These are phyloP conservation scores for Babylonia areolata DNA, from an alignment of 1,140 invertebrate genomes.

Conservation along the genomic window DNA sequence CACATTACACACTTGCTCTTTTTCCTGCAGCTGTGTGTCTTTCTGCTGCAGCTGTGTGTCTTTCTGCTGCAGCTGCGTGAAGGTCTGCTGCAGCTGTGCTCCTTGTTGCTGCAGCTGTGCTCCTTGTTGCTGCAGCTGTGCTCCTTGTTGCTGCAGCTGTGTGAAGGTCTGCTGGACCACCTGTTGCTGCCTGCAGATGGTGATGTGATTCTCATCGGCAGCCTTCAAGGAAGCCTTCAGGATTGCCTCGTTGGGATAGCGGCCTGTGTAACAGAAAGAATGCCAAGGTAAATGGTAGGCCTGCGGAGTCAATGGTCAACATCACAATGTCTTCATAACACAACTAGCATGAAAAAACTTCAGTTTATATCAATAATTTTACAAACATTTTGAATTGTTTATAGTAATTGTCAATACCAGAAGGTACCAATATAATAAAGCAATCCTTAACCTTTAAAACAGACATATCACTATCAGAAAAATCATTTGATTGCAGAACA, in stretches of 20 bases:
- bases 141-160: not conserved
- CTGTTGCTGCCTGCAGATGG: conserved; percentile 23
- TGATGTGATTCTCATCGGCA: conserved; percentile 16
- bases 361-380: not conserved
- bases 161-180: not conserved
- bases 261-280: not conserved
- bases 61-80: not conserved
- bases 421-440: too few species aligned
- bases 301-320: not conserved
- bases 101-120: conserved; percentile 7
- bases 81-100: not conserved
- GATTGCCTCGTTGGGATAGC: conserved; percentile 6
- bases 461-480: too few species aligned
- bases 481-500: too few species aligned
- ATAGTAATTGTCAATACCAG: too few species aligned
- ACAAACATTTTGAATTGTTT: not conserved
- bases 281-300: not conserved
- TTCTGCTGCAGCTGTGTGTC: conserved; percentile 26
- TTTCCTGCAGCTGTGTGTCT: not conserved
- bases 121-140: conserved; percentile 4
- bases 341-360: not conserved
- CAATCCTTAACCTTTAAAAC: too few species aligned
- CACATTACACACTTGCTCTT: not conserved
- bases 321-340: too few species aligned
- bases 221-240: conserved; percentile 26